These are phyloP conservation scores for Cherax destructor DNA, from an alignment of 1,140 invertebrate genomes.

Conservation along the genomic window DNA sequence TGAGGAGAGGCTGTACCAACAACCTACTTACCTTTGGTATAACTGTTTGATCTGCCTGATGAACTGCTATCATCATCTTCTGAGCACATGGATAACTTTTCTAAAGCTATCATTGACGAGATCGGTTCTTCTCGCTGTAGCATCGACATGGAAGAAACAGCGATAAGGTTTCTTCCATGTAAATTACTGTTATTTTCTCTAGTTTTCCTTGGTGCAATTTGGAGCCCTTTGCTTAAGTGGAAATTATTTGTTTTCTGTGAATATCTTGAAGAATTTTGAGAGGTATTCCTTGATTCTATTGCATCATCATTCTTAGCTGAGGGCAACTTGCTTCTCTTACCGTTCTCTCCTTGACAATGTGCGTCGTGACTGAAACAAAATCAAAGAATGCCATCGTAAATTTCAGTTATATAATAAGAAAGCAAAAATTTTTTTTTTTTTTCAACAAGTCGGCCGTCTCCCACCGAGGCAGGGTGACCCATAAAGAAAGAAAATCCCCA, in stretches of 20 bases:
- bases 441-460: too few species aligned
- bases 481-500: too few species aligned
- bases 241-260: not conserved
- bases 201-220: conserved; percentile 42
- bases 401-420: not conserved
- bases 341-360: not conserved
- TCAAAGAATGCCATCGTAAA: not conserved
- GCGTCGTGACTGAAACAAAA: conserved; percentile 30
- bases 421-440: too few species aligned
- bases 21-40: not conserved
- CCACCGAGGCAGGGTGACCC: too few species aligned
- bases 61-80: conserved; percentile 6
- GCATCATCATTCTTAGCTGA: not conserved
- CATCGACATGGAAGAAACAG: not conserved
- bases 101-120: not conserved
- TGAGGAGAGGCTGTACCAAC: too few species aligned
- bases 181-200: conserved; percentile 13
- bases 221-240: conserved; percentile 24
- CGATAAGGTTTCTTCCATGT: not conserved
- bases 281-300: conserved; percentile 14
- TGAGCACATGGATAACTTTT: not conserved
- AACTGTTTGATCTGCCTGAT: conserved; percentile 5
- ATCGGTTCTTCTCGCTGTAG: not conserved
- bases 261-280: conserved; percentile 18
- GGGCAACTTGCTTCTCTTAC: not conserved